Percentiles rank a stretch among this genome's conserved stretches.
phyloP scores from a whole-genome alignment of 2,797 vertebrate species.

The Mormyrops boulengeri region DNA sequence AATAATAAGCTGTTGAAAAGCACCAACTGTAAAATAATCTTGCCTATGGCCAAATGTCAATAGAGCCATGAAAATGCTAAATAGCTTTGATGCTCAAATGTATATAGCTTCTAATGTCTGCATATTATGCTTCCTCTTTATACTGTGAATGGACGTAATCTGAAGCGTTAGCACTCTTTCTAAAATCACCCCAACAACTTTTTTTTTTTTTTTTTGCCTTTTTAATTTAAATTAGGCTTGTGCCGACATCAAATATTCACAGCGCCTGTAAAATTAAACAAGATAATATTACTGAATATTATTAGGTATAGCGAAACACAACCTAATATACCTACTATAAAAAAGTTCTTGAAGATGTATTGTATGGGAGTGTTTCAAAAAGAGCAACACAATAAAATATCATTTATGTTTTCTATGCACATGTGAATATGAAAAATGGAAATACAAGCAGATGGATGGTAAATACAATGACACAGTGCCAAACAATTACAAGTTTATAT shows the following conservation, averaged over 20 bases:
- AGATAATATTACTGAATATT: background rate
- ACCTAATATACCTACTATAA: background rate
- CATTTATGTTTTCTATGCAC: background rate
- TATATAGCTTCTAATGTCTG: background rate
- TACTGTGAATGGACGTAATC: background rate
- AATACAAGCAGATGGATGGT: background rate
- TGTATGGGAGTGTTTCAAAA: background rate
- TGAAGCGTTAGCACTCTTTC: background rate
- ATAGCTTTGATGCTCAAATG: background rate
- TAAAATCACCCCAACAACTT: constrained; percentile 8
- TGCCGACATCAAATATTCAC: background rate
- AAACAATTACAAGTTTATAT: background rate
- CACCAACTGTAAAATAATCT: background rate
- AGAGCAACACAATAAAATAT: background rate
- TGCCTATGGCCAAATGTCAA: background rate
- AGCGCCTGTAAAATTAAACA: background rate
- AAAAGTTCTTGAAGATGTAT: background rate
- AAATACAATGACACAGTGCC: background rate
- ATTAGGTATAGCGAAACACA: background rate
- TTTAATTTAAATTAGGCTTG: constrained; percentile 8
- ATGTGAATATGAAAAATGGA: background rate
- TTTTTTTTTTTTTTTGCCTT: background rate
- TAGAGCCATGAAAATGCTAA: background rate
- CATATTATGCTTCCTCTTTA: background rate
- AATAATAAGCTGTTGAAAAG: background rate